Base-by-base conservation (phyloP, 2,113 vertebrate genomes). In the Dicaeum eximium region DNA sequence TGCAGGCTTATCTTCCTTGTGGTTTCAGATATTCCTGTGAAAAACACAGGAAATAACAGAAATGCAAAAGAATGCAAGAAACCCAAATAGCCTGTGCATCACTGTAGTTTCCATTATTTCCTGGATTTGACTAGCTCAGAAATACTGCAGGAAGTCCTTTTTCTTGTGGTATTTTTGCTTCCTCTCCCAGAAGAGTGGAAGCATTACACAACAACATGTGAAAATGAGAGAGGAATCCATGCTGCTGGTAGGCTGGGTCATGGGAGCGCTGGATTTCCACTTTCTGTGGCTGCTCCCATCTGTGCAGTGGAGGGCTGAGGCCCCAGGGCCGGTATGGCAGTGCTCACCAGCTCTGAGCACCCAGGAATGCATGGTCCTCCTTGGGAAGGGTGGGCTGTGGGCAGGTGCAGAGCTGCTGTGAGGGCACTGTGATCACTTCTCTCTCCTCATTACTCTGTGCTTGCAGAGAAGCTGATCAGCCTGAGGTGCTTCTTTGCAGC, bases 121-220 rank as follows among this genome's bases (percentile, higher is more conserved):
- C 90, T 95, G 86, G 47, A 51, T 67, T 86, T 93, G 77, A 74
- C 80, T 75, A 83, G 56, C 78, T 94, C 90, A 95, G 66, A 94
- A 92, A 88, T 66, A 72, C 47, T 65, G 47, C 91, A 97, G 95
- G 91, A 95, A 96, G 81, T 86, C 78, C 47, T 92, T 89, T 90
- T 95, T 86, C 65, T 89, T 69, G 75, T 64, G 86, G 75, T 91
- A 42, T 79, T 95, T 95, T 84, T 94, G 88, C 69, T 95, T 96
- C 93, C 57, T 84, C 40, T 50, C 51, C 57, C 77, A 82, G 77
- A 77, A 66, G 80, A 75, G 42, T 78, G 61, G 80, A 94, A 80
- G 77, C 23, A 44, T 95, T 89, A 79, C 86, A 93, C 95, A 95
- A 78, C 0, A 0, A 48, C 95, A 92, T 37, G 88, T 78, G 62